Evolutionary conservation across 2,113 vertebrate genomes (phyloP), one percentile per base, ranked within the genome.

Genomic region (Cavia aperea): DNA sequence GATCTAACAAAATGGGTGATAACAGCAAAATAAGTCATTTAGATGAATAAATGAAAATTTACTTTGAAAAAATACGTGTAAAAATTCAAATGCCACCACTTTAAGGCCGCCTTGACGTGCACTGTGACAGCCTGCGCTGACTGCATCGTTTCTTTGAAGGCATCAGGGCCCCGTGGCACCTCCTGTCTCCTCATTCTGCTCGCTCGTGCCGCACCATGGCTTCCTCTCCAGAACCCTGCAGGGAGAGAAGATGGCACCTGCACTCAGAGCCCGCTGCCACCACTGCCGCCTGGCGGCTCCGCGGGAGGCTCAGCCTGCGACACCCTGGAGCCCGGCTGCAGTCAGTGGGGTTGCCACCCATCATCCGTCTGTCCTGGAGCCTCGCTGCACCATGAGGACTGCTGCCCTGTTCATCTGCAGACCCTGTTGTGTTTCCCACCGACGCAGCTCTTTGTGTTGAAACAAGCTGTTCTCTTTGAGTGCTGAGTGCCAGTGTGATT

Each of bases 121-220:
- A 11, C 72, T 66, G 31, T 56, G 0, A 3, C 82, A 46, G 39
- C 88, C 65, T n/a, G 21, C 65, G 70, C 86, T 65, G 58, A 39
- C 56, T 89, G 73, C 51, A 54, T 54, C 51, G 51, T 96, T 87
- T 92, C 92, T 92, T 72, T 94, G 81, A 94, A 95, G 95, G 92
- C 70, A 54, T 9, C 81, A 90, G 86, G 65, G 66, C 92, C 49
- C 18, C 91, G 81, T 66, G 4, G 86, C 51, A 12, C 77, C 84
- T 92, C 90, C 21, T 26, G 33, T 18, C 86, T 89, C 51, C 90
- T 16, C 46, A 14, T 23, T 14, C 39, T 2, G 26, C 73, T 62
- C 19, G 43, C 73, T 62, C 39, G 24, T 54, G 75, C 70, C 87
- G 85, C 65, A 1, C 62, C 70, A 36, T 9, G 73, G 60, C 91